Conservation (phyloP, 2,113 vertebrate genomes). For the Dasyprocta punctata region DNA sequence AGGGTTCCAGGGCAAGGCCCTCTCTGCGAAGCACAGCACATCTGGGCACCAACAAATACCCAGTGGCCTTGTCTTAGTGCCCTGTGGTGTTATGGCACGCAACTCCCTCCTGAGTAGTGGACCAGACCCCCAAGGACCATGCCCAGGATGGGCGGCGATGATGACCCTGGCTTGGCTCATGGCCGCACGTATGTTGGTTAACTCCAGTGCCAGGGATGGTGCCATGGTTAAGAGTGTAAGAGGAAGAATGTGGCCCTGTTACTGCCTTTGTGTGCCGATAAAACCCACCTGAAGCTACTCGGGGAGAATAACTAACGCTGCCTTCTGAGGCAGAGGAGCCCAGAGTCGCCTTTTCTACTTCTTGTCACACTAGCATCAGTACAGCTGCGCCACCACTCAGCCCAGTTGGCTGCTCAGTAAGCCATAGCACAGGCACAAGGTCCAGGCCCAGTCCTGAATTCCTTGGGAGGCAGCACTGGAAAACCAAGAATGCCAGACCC, state of each 20-base stretch:
- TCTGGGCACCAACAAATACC: neutral
- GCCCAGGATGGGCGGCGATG: neutral
- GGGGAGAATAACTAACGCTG: no score
- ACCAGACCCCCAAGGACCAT: neutral
- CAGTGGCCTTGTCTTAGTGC: neutral
- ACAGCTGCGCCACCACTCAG: fast-evolving
- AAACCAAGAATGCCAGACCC: neutral
- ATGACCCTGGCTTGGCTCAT: fast-evolving
- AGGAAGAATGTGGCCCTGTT: neutral
- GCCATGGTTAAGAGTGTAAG: neutral
- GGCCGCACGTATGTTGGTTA: neutral
- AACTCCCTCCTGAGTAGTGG: neutral
- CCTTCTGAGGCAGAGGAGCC: neutral
- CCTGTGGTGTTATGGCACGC: neutral
- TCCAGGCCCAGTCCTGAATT: neutral
- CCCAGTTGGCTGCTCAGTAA: fast-evolving
- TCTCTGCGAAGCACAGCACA: no score
- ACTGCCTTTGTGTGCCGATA: neutral
- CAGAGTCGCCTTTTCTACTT: neutral
- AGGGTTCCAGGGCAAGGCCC: neutral
- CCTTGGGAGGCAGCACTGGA: fast-evolving
- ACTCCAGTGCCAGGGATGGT: no score
- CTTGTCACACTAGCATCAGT: neutral
- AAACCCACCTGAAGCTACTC: neutral
- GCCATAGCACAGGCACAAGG: fast-evolving